A percentile compares a stretch with the other conserved stretches of the same genome.
Conservation (phyloP, 2,888 invertebrate species). For the Sphaerophoria taeniata region DNA sequence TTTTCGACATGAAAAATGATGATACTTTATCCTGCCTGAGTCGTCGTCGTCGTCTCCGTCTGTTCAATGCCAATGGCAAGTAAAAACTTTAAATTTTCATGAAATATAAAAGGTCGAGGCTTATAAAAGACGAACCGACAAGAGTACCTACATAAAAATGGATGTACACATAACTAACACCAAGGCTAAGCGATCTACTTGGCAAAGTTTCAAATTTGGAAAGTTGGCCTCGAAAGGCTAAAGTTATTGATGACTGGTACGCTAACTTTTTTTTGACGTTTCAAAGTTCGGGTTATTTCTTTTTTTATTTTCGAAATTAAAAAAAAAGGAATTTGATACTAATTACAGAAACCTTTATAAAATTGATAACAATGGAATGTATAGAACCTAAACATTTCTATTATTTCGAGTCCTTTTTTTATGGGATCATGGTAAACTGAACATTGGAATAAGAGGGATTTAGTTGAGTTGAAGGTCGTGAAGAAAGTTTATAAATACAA, state of each 20-base stretch:
- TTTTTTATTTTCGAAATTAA: neutral
- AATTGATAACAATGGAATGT: neutral
- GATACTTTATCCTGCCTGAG: neutral
- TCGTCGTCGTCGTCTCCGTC: neutral
- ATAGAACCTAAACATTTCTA: neutral
- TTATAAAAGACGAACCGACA: conserved; percentile 20
- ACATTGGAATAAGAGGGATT: conserved; percentile 5
- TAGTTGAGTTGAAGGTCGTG: conserved; percentile 16
- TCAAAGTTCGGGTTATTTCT: conserved; percentile 3
- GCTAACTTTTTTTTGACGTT: conserved; percentile 20
- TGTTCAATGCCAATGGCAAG: conserved; percentile 48
- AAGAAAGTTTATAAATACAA: conserved; percentile 1
- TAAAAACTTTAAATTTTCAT: conserved; percentile 41
- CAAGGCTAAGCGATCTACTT: conserved; percentile 36
- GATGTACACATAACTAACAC: neutral
- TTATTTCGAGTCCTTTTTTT: neutral
- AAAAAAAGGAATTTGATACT: neutral
- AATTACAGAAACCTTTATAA: neutral
- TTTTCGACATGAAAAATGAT: conserved; percentile 16
- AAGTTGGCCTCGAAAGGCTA: conserved; percentile 14
- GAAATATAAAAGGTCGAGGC: conserved; percentile 50
- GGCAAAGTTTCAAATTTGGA: conserved; percentile 32
- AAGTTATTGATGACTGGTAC: conserved; percentile 21
- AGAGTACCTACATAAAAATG: neutral
- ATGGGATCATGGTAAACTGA: neutral